Evolutionary conservation across 2,888 invertebrate genomes (phyloP), one percentile per base, ranked within the genome.

Genomic region (Eupithecia pulchellata): DNA sequence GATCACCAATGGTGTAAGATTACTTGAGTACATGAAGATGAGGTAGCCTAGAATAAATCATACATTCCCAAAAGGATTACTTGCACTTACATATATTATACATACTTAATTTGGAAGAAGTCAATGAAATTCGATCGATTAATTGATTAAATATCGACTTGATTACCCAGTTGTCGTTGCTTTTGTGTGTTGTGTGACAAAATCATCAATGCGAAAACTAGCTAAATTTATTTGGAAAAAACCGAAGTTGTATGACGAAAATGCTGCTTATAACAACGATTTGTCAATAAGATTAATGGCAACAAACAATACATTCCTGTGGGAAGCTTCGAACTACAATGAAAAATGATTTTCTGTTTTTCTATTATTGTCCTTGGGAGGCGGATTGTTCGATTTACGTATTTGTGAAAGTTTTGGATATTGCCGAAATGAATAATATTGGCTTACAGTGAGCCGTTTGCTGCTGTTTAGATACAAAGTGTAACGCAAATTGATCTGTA

Each of bases 281-380:
- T 83, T 83, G 81, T 83, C 83, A 81, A 78, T 78, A 79, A 79
- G 83, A 83, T 80, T 81, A 80, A 83, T 83, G 81, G 69, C 67
- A 74, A 72, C 79, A 76, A 66, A 80, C 79, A 77, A 76, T 75
- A 69, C 72, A 69, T 69, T 72, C 67, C 71, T 71, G 72, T 75
- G 71, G 73, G 72, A 76, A 76, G 75, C 74, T 70, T 74, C 67
- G 70, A 72, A 75, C 73, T 68, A 75, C 69, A 70, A 71, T 73
- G 74, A 77, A 72, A 75, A 78, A 76, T 74, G 74, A 73, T 71
- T 75, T 71, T 64, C 63, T 66, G 67, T 69, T 73, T 72, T 75
- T 69, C 68, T 71, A 65, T 75, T 75, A 66, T 72, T 71, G 69
- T 70, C 58, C 66, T 66, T 52, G 30, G 68, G 57, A 60, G 36